A percentile compares a stretch with the other conserved stretches of the same genome.
Conservation (phyloP, 2,888 invertebrate genomes). For the Eulithis prunata region DNA sequence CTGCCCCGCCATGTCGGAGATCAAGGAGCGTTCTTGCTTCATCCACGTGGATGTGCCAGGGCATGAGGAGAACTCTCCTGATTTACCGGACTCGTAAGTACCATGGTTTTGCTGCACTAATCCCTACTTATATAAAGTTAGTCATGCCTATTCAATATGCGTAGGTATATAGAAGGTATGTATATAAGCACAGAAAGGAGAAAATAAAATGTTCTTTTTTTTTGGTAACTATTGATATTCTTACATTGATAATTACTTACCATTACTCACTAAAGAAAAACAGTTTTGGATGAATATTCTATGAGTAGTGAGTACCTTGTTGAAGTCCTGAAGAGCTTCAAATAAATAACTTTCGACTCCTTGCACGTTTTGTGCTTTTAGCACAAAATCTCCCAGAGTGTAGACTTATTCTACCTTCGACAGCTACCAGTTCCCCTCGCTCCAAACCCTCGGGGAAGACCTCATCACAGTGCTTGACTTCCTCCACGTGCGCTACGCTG, state of each 20-base stretch:
- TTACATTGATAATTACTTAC: too few species aligned
- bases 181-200: too few species aligned
- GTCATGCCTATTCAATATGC: too few species aligned
- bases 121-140: too few species aligned
- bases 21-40: slow-evolving; percentile 93
- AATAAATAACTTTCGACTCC: too few species aligned
- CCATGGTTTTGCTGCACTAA: neutral
- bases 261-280: too few species aligned
- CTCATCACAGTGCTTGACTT: slow-evolving; percentile 92
- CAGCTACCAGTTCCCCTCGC: slow-evolving; percentile 91
- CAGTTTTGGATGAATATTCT: too few species aligned
- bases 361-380: neutral
- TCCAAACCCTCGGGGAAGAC: slow-evolving; percentile 93
- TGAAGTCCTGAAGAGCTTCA: too few species aligned
- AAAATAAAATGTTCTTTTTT: too few species aligned
- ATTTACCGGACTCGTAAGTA: slow-evolving; percentile 90
- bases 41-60: slow-evolving; percentile 94
- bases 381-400: neutral
- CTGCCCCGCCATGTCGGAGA: slow-evolving; percentile 92
- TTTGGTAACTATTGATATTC: too few species aligned
- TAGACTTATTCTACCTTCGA: neutral
- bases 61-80: slow-evolving; percentile 92
- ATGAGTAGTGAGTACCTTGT: too few species aligned
- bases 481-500: slow-evolving; percentile 92
- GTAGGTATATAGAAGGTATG: too few species aligned